Percentiles rank a stretch among this genome's conserved stretches.
phyloP scores from a whole-genome alignment of 2,888 invertebrate species.

The Tachina fera region DNA sequence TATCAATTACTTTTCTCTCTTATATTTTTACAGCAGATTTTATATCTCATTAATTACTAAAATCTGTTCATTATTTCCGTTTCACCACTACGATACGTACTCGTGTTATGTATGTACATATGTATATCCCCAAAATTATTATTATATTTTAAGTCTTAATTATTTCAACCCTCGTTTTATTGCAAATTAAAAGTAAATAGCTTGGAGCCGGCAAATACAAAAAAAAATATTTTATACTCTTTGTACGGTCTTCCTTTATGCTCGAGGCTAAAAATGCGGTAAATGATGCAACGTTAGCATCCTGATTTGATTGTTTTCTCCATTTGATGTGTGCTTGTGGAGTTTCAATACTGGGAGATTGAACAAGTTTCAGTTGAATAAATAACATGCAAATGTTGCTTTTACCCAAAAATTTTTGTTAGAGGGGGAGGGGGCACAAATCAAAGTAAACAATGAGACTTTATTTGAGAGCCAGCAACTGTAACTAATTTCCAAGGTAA shows the following conservation, averaged over 20 bases:
- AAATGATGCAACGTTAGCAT: conserved; percentile 60
- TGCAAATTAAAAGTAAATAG: conserved; percentile 64
- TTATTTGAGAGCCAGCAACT: neutral
- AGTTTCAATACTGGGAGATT: conserved; percentile 7
- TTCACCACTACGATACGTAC: neutral
- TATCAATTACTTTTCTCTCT: conserved; percentile 31
- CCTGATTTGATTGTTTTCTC: conserved; percentile 48
- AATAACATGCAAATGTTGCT: neutral
- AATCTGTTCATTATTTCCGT: conserved; percentile 17
- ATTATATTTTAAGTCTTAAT: conserved; percentile 56
- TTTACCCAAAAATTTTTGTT: neutral
- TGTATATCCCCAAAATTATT: conserved; percentile 48
- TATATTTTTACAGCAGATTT: conserved; percentile 2
- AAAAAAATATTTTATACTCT: conserved; percentile 17
- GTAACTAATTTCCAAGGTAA: too few relatives aligned
- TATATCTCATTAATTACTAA: neutral
- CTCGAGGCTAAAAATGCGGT: conserved; percentile 56
- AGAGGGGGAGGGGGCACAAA: neutral
- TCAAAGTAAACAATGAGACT: neutral
- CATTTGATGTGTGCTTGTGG: neutral
- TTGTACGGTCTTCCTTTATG: conserved; percentile 42
- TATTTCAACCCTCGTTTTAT: conserved; percentile 60
- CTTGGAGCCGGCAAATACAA: conserved; percentile 37
- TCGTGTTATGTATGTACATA: neutral
- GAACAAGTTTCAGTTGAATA: conserved; percentile 26